Base-by-base conservation (phyloP, 2,888 invertebrate species). In the Campoletis raptor region DNA sequence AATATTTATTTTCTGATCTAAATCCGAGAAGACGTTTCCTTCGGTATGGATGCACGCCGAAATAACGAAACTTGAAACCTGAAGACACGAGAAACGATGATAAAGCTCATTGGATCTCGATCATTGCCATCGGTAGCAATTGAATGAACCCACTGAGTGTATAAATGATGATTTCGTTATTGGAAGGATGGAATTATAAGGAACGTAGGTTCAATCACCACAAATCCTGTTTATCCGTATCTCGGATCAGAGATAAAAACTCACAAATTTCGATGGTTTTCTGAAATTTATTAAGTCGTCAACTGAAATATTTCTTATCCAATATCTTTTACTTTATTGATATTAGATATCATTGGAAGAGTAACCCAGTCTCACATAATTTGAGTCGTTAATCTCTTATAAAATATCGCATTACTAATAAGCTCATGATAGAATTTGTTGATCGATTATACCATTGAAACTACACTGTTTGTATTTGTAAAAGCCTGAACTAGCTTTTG, bases 101-200 rank as follows among this genome's bases (percentile, higher is more conserved):
- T 81, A 73, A 80, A 64, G 45, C 40, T 40, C 42, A 40, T 18
- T 85, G 76, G 72, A 85, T 81, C 85, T 90, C 89, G 90, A 90
- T 92, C 89, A 89, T 90, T 88, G 89, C 54, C 10, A 10, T 78
- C 87, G 78, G 88, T 86, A 61, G 61, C 86, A 88, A 91, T 90
- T 88, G 88, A 91, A 92, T 91, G 89, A 90, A 91, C 67, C 73
- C 36, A 73, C 42, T 30, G 61, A 40, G 8, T 30, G 52, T 42
- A 81, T 78, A 61, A 77, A 77, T 36, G 61, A n/a, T 24, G 42
- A 79, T 54, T 37, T 54, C 77, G 80, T 67, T 78, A 85, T 70
- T 74, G 78, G 76, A 80, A 78, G 73, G 67, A 57, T 69, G 83
- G 79, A 90, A 91, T 89, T 89, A 89, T 90, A 90, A 88, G 73